phyloP scores from a whole-genome alignment of 2,888 invertebrate species.

The Synanthedon vespiformis region DNA sequence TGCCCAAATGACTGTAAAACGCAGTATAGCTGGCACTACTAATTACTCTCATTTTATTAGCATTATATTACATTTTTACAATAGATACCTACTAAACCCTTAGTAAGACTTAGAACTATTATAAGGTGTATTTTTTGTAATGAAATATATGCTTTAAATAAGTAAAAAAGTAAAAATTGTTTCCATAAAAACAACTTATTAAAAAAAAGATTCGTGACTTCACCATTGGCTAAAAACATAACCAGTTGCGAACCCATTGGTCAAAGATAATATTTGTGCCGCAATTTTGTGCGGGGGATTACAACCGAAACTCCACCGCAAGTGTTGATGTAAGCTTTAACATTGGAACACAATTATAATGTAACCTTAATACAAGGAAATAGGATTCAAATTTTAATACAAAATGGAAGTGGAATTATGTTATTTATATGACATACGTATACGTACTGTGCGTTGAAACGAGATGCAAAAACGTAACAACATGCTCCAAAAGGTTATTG shows the following conservation, averaged over 20 bases:
- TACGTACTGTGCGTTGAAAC: constrained; percentile 24
- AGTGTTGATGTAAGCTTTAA: constrained; percentile 50
- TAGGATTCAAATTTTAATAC: neutral
- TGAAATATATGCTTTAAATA: no score
- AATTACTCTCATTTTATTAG: no score
- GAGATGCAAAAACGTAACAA: constrained; percentile 26
- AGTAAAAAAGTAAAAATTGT: no score
- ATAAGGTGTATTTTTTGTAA: no score
- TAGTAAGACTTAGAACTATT: no score
- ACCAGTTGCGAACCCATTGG: constrained; percentile 56
- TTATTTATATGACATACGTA: neutral
- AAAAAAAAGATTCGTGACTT: constrained; percentile 21
- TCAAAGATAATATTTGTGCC: constrained; percentile 65
- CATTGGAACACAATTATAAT: constrained; percentile 13
- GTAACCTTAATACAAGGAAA: constrained; percentile 12
- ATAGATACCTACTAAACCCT: no score
- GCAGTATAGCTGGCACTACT: no score
- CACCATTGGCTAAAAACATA: constrained; percentile 56
- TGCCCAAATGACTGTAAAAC: no score
- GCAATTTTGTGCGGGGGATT: constrained; percentile 60
- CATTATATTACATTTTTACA: no score
- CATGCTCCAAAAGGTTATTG: constrained; percentile 14
- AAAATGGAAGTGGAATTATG: no score
- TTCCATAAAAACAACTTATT: no score
- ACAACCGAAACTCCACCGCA: constrained; percentile 58